Conservation (phyloP, 2,797 vertebrate genomes). For the Sebastes ruberrimus region DNA sequence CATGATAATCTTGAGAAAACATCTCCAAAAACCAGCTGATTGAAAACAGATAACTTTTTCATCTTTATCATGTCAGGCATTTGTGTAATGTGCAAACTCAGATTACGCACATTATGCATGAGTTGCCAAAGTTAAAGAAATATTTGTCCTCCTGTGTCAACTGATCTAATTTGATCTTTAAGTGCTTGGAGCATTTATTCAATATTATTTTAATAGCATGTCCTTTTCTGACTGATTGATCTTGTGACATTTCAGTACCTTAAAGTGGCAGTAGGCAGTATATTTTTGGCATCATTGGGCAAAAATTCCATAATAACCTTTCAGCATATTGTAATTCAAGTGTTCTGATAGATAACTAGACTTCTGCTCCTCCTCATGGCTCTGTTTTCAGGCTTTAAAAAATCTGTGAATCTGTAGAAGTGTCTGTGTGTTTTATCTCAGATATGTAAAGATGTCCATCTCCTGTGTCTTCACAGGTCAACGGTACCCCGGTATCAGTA, state of each 20-base stretch:
- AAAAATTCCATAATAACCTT: too few relatives aligned
- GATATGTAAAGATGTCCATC: too few relatives aligned
- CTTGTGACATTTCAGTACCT: background rate
- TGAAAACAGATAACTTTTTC: background rate
- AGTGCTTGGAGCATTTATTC: background rate
- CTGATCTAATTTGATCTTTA: background rate
- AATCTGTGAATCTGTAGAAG: too few relatives aligned
- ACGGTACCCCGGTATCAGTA: too few relatives aligned
- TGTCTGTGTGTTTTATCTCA: too few relatives aligned
- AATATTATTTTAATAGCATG: background rate
- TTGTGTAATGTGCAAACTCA: background rate
- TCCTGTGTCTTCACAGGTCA: too few relatives aligned
- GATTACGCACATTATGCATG: background rate
- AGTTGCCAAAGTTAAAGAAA: slow-evolving; percentile 14
- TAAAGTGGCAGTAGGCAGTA: too few relatives aligned
- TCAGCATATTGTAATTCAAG: too few relatives aligned
- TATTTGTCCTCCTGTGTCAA: background rate
- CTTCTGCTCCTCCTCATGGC: too few relatives aligned
- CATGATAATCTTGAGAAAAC: background rate
- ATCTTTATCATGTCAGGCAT: background rate
- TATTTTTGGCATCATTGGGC: too few relatives aligned
- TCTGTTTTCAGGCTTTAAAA: too few relatives aligned
- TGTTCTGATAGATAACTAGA: too few relatives aligned
- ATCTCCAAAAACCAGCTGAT: background rate
- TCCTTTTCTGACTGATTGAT: background rate